These are phyloP conservation scores for Spilarctia lutea DNA, from an alignment of 2,888 invertebrate genomes.

Conservation along the genomic window DNA sequence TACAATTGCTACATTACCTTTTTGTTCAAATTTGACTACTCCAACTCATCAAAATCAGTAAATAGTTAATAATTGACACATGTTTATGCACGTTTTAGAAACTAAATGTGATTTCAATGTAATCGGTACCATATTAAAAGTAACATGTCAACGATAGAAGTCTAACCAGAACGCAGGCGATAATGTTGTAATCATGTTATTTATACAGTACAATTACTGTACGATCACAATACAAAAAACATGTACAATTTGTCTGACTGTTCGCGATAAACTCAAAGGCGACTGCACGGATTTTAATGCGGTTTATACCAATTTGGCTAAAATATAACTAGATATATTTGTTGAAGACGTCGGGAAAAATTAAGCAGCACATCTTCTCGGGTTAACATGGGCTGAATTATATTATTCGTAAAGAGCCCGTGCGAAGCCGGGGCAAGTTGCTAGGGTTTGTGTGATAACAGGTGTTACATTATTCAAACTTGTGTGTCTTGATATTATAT, in stretches of 20 bases:
- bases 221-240: no score
- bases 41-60: not conserved
- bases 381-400: no score
- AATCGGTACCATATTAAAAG: not conserved
- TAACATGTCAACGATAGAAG: not conserved
- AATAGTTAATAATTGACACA: not conserved
- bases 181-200: not conserved
- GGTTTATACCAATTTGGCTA: no score
- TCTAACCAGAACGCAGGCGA: not conserved
- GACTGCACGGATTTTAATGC: no score
- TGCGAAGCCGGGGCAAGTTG: no score
- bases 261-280: no score
- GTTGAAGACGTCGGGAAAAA: no score
- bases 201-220: no score
- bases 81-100: not conserved
- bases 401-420: no score
- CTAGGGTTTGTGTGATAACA: not conserved
- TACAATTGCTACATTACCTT: conserved; percentile 18
- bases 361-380: no score
- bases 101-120: not conserved
- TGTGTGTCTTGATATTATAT: not conserved
- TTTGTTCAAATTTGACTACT: not conserved
- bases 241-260: no score
- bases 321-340: no score
- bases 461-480: not conserved